Conservation (phyloP, 2,113 vertebrate genomes). For the Electrona antarctica region DNA sequence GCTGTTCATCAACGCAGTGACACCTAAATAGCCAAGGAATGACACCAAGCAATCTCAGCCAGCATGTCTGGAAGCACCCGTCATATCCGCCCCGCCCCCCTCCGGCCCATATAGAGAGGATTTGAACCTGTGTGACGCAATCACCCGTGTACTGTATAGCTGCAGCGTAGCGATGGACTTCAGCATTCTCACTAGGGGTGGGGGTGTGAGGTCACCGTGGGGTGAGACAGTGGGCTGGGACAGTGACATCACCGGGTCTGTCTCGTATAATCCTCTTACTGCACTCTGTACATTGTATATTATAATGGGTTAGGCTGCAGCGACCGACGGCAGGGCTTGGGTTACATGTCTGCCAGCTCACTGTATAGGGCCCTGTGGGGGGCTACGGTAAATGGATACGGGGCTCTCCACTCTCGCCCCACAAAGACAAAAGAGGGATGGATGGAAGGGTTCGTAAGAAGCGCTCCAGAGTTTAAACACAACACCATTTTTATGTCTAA, state of each 20-base stretch:
- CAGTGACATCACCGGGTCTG: constrained; percentile 66
- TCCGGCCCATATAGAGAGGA: background rate
- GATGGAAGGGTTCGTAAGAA: background rate
- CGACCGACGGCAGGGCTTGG: constrained; percentile 5
- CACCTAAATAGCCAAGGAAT: constrained; percentile 25
- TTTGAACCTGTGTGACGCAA: constrained; percentile 37
- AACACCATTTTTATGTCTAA: constrained; percentile 33
- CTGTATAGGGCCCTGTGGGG: background rate
- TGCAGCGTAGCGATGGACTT: background rate
- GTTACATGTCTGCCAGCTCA: constrained; percentile 20
- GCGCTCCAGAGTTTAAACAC: constrained; percentile 17
- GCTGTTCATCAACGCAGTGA: constrained; percentile 27
- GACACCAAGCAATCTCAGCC: constrained; percentile 36
- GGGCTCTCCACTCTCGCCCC: background rate
- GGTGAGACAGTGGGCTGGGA: constrained; percentile 44
- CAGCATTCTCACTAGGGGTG: background rate
- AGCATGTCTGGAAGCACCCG: constrained; percentile 38
- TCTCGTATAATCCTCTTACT: constrained; percentile 70
- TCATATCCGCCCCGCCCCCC: constrained; percentile 1
- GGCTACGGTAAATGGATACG: background rate
- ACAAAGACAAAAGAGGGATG: background rate
- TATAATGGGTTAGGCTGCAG: constrained; percentile 20
- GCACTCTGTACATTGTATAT: constrained; percentile 31
- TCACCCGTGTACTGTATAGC: background rate
- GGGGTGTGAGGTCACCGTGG: constrained; percentile 17